phyloP scores from a whole-genome alignment of 2,113 vertebrate species.

The Elaphurus davidianus region DNA sequence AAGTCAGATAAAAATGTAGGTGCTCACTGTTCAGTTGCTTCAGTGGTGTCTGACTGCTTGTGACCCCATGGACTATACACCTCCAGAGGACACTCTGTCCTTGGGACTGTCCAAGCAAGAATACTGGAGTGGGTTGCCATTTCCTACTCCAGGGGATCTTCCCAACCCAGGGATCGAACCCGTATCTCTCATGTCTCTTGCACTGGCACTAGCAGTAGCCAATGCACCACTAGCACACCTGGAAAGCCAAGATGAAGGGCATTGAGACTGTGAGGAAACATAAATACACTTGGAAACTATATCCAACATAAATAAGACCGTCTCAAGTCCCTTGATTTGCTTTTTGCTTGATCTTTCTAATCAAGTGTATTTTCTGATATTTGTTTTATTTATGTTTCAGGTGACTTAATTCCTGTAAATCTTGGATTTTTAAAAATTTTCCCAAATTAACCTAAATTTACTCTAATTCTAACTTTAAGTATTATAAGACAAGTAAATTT shows the following conservation, averaged over 20 bases:
- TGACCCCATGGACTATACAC: background rate
- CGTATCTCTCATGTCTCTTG: background rate
- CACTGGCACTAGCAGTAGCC: background rate
- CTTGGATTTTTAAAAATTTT: background rate
- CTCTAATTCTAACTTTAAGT: background rate
- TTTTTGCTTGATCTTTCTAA: background rate
- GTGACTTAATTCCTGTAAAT: background rate
- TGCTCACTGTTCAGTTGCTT: background rate
- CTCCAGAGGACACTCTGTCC: background rate
- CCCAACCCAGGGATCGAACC: background rate
- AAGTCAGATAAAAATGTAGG: background rate
- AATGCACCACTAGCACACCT: fast-evolving
- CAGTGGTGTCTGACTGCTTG: background rate
- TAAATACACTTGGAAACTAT: background rate
- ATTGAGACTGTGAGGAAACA: background rate
- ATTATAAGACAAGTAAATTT: background rate
- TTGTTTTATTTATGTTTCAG: background rate
- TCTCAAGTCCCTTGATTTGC: background rate
- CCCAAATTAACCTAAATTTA: background rate
- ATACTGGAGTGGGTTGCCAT: background rate
- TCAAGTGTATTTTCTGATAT: background rate
- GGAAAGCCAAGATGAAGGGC: background rate
- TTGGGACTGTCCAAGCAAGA: background rate
- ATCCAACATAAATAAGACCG: background rate
- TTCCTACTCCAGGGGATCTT: background rate